A percentile compares a stretch with the other conserved stretches of the same genome.
Conservation (phyloP, 2,888 invertebrate species). For the Caenorhabditis parvicauda region DNA sequence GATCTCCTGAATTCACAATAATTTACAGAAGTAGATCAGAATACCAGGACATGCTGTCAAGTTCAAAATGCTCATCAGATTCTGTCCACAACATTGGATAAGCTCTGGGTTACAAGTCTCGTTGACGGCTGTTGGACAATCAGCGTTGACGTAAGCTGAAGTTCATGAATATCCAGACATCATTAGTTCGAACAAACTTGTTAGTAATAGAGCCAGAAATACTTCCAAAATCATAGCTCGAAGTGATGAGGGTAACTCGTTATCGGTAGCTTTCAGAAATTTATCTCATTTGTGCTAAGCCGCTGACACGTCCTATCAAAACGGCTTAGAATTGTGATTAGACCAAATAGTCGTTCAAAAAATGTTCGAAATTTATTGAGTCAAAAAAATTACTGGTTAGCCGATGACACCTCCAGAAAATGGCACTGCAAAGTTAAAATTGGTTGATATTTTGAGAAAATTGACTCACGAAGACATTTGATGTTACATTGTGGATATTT, state of each 20-base stretch:
- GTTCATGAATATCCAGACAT: not conserved
- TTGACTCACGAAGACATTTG: constrained; percentile 41
- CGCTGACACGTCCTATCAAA: no score
- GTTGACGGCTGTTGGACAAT: not conserved
- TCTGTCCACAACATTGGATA: constrained; percentile 25
- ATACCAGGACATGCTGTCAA: constrained; percentile 22
- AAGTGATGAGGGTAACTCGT: no score
- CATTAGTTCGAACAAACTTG: no score
- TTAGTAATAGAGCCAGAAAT: no score
- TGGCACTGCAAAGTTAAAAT: constrained; percentile 33
- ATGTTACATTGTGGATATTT: constrained; percentile 43
- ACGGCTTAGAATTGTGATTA: not conserved
- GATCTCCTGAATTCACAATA: constrained; percentile 15
- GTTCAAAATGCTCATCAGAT: constrained; percentile 16
- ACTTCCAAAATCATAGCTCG: not conserved
- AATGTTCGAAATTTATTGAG: no score
- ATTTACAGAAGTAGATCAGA: not conserved
- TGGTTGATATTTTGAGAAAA: no score
- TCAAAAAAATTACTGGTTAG: constrained; percentile 13
- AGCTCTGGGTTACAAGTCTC: constrained; percentile 11
- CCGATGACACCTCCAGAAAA: constrained; percentile 39
- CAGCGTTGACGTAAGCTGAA: not conserved
- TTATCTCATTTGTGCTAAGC: not conserved
- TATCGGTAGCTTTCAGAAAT: no score
- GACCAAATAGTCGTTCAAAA: no score